Base-by-base conservation (phyloP, 2,113 vertebrate genomes). In the Nothocercus julius region DNA sequence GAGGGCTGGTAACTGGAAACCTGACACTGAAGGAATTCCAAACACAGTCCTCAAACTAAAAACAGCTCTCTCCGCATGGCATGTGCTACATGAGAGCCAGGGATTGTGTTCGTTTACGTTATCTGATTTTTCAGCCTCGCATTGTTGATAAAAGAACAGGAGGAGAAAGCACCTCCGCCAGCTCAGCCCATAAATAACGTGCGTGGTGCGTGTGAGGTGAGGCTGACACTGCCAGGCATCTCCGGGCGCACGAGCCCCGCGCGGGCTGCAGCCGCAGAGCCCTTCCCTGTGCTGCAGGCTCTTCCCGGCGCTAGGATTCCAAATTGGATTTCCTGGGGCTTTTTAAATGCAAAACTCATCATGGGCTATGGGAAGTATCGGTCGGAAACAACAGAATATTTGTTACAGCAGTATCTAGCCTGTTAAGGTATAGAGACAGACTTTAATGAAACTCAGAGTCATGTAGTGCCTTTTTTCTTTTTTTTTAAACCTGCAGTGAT, bases 21-120 rank as follows among this genome's bases (percentile, higher is more conserved):
- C 95, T 93, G 96, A 97, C 94, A 84, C 96, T 62, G 62, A 79
- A 97, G 91, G 97, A 98, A 98, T 98, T 98, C 97, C 93, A 98
- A 98, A 97, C 96, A 97, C 96, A 97, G 89, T 77, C 93, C 90
- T 90, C 96, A 97, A 97, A 97, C 96, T 97, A 96, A 97, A 97
- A 97, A 96, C 97, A 97, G 96, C 95, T 95, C 96, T 96, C 88
- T 74, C 92, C 21, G 22, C 93, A 69, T 83, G 92, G 85, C 91
- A 70, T 66, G 68, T 92, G 89, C 81, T 38, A 92, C 90, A 93
- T 94, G 92, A 97, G 94, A 82, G 69, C 53, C 58, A 79, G 67
- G 44, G 64, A 87, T 93, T 93, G 91, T 89, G 86, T 96, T 95
- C 67, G 53, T 97, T 96, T 97, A 95, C 8, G 20, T 97, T 96